These are phyloP conservation scores for Hypanus sabinus DNA, from an alignment of 2,113 vertebrate genomes.

Conservation along the genomic window DNA sequence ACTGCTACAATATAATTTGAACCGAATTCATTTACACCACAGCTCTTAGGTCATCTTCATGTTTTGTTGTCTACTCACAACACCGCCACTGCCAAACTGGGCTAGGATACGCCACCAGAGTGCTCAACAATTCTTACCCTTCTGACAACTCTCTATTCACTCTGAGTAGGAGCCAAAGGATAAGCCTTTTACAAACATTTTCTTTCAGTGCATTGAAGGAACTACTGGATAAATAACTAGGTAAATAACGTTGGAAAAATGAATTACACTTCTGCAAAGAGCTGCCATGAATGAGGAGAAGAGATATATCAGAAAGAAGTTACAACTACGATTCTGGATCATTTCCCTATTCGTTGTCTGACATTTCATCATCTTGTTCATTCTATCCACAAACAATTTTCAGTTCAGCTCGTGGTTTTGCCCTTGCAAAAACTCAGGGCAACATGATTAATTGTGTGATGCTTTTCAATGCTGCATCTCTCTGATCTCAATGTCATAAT, in stretches of 20 bases:
- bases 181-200: background rate
- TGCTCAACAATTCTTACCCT: too few species aligned
- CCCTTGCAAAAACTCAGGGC: background rate
- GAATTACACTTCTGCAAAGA: conserved; percentile 17
- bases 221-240: background rate
- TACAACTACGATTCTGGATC: background rate
- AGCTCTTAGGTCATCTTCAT: background rate
- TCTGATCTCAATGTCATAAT: background rate
- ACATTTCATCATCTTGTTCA: background rate
- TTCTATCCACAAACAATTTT: background rate
- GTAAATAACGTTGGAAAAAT: background rate
- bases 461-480: background rate
- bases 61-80: background rate
- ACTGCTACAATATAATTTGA: background rate
- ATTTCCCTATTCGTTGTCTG: background rate
- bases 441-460: background rate
- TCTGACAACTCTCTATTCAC: too few species aligned
- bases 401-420: background rate
- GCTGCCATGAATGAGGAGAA: background rate
- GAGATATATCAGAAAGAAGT: background rate
- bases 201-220: background rate
- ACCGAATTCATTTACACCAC: background rate
- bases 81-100: too few species aligned
- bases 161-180: too few species aligned
- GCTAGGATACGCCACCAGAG: too few species aligned